Percentiles rank a stretch among this genome's conserved stretches.
Evolutionary conservation across 1,140 invertebrate genomes (phyloP).

Genomic region (Muscidifurax raptorellus): DNA sequence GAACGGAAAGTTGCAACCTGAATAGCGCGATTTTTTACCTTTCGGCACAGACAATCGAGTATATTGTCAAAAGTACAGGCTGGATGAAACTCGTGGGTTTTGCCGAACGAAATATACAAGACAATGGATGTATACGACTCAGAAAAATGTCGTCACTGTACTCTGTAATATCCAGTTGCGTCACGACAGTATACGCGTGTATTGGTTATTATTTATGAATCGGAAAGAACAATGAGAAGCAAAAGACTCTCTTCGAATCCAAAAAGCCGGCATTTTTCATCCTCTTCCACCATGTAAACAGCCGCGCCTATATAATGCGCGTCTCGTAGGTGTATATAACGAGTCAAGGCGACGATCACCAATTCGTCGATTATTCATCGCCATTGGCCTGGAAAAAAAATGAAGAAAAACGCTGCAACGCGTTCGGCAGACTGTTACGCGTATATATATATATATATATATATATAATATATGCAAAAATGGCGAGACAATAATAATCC

Average conservation of each 20-base stretch:
- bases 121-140: too few species aligned
- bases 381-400: neutral
- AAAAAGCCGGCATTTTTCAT: neutral
- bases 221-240: neutral
- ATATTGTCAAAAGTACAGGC: neutral
- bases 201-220: neutral
- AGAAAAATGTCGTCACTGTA: too few species aligned
- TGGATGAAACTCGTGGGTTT: neutral
- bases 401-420: neutral
- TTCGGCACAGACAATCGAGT: neutral
- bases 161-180: too few species aligned
- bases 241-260: neutral
- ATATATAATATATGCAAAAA: neutral
- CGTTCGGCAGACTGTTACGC: neutral
- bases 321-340: neutral
- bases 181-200: too few species aligned
- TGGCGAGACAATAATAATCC: neutral
- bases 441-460: too few species aligned
- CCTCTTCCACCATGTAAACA: neutral
- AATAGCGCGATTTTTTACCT: neutral
- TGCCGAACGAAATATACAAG: too few species aligned
- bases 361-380: slow-evolving; percentile 23
- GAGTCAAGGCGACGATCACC: neutral
- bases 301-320: too few species aligned
- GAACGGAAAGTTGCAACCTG: slow-evolving; percentile 30